Evolutionary conservation across 2,888 invertebrate genomes (phyloP).

Genomic region (Notodonta dromedarius): DNA sequence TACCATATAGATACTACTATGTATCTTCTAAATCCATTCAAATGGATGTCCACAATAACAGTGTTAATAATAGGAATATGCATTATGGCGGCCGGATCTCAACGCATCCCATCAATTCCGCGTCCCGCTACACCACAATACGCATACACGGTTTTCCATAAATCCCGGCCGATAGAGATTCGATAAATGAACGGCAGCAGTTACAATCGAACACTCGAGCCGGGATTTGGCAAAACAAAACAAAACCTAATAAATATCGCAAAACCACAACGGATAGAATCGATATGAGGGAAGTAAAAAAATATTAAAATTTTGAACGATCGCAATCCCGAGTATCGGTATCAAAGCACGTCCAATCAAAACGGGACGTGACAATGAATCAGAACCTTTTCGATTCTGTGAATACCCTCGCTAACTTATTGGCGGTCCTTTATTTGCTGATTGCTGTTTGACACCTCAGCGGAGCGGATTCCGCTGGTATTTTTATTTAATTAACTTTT

Average conservation of each 20-base stretch:
- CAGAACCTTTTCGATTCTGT: conserved; percentile 77
- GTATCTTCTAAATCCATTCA: conserved; percentile 13
- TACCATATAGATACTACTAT: no score
- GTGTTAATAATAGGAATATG: conserved; percentile 21
- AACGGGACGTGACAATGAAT: conserved; percentile 82
- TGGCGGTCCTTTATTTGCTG: conserved; percentile 79
- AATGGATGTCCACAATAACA: conserved; percentile 32
- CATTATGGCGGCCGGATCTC: conserved; percentile 20
- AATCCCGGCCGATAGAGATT: conserved; percentile 46
- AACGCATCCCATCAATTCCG: conserved; percentile 22
- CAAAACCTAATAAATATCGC: conserved; percentile 72
- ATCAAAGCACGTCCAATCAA: conserved; percentile 84
- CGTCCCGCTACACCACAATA: conserved; percentile 16
- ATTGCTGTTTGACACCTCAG: conserved; percentile 78
- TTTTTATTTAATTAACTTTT: conserved; percentile 79
- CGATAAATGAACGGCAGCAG: conserved; percentile 59
- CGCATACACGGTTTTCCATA: conserved; percentile 33
- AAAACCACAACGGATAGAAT: conserved; percentile 74
- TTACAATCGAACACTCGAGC: conserved; percentile 51
- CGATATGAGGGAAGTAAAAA: conserved; percentile 74
- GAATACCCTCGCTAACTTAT: conserved; percentile 80
- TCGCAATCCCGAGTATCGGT: conserved; percentile 80
- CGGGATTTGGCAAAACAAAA: conserved; percentile 66
- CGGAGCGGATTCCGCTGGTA: conserved; percentile 67
- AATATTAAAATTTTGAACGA: conserved; percentile 77